These are phyloP conservation scores for Chloroclystis v-ata DNA, from an alignment of 2,888 invertebrate species.

Conservation along the genomic window DNA sequence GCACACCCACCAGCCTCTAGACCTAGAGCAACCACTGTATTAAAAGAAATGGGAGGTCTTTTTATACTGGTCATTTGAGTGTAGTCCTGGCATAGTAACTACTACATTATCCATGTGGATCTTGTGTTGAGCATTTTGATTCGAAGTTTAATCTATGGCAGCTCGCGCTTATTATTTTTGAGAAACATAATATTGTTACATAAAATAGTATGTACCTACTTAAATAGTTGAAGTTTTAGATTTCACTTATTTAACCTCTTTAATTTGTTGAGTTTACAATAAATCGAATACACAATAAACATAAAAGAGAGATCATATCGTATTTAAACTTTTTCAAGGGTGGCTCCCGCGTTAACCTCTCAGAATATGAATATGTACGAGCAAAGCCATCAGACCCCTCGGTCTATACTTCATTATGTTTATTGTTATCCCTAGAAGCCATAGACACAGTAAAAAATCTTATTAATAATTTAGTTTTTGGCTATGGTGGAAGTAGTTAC, in stretches of 20 bases:
- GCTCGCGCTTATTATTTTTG: slow-evolving; percentile 3
- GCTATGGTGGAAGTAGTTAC: too few species aligned
- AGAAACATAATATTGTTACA: too few species aligned
- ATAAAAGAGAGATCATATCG: slow-evolving; percentile 23
- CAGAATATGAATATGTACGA: slow-evolving; percentile 55
- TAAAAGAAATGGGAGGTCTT: slow-evolving; percentile 31
- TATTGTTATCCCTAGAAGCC: slow-evolving; percentile 8
- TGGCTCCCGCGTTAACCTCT: slow-evolving; percentile 44
- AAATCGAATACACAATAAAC: neutral
- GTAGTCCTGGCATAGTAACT: slow-evolving; percentile 6
- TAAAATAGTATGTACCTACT: too few species aligned
- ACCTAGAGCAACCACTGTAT: slow-evolving; percentile 19
- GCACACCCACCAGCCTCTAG: slow-evolving; percentile 39
- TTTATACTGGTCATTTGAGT: slow-evolving; percentile 29
- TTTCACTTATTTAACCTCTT: too few species aligned
- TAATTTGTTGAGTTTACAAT: too few species aligned
- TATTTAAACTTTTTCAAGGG: slow-evolving; percentile 49
- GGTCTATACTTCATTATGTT: slow-evolving; percentile 12
- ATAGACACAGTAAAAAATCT: too few species aligned
- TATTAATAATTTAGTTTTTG: too few species aligned
- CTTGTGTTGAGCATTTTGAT: slow-evolving; percentile 6
- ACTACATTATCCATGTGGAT: slow-evolving; percentile 6
- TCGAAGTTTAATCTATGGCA: neutral
- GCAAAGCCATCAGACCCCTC: slow-evolving; percentile 14
- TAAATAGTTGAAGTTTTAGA: too few species aligned